A percentile compares a stretch with the other conserved stretches of the same genome.
Conservation (phyloP, 2,113 vertebrate genomes). For the Callaeas wilsoni region DNA sequence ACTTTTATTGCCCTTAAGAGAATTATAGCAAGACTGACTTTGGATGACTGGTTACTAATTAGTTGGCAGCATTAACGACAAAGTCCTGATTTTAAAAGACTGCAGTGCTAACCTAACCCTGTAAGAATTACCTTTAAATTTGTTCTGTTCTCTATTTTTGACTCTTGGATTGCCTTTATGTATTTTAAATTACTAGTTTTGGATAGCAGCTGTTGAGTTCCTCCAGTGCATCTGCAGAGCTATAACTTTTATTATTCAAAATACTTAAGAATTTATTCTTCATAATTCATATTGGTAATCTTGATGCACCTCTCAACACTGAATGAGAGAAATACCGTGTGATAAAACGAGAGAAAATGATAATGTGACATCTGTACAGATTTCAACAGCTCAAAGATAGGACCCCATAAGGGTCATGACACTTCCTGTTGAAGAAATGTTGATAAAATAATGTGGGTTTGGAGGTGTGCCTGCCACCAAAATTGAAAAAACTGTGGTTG, state of each 20-base stretch:
- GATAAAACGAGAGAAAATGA: background rate
- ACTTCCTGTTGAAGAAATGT: background rate
- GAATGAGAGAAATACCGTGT: fast-evolving
- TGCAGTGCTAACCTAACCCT: background rate
- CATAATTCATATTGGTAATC: background rate
- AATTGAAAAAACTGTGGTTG: background rate
- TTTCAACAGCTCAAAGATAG: background rate
- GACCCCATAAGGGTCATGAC: background rate
- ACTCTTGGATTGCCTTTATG: background rate
- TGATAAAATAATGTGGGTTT: background rate
- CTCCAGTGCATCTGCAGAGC: background rate
- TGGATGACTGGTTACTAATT: background rate
- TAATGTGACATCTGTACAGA: background rate
- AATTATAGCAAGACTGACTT: background rate
- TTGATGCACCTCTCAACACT: background rate
- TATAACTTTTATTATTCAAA: background rate
- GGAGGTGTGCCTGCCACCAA: background rate
- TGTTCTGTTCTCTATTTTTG: background rate
- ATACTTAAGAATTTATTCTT: background rate
- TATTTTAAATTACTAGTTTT: background rate
- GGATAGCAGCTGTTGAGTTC: background rate
- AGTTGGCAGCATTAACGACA: background rate
- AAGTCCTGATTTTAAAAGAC: background rate
- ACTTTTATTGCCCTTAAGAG: background rate
- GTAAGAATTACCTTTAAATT: background rate